A percentile compares a stretch with the other conserved stretches of the same genome.
Evolutionary conservation across 30 jellyfish, hydroid and myxozoan genomes (phyloP).

Genomic region (Chironex yamaguchii): DNA sequence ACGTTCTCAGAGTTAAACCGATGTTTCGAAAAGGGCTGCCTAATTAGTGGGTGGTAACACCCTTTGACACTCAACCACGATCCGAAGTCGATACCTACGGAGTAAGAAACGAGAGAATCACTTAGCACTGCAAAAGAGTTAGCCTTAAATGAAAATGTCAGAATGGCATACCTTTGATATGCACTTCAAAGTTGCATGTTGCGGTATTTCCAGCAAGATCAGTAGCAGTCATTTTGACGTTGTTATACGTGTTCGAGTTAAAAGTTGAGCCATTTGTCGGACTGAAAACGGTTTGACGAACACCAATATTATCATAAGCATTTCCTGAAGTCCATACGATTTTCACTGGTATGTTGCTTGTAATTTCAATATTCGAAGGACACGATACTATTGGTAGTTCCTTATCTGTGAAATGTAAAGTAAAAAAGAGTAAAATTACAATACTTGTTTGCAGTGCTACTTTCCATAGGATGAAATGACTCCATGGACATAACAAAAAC

Average conservation of each 20-base stretch:
- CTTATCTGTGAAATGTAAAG: conserved; percentile 56
- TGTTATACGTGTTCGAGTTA: conserved; percentile 72
- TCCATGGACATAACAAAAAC: too few relatives aligned
- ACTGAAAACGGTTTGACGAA: conserved; percentile 52
- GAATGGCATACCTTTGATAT: conserved; percentile 73
- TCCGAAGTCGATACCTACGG: too few relatives aligned
- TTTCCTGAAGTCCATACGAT: conserved; percentile 75
- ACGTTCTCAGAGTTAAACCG: too few relatives aligned
- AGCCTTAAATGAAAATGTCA: too few relatives aligned
- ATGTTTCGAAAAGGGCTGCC: too few relatives aligned
- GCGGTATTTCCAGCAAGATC: conserved; percentile 82
- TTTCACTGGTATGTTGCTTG: conserved; percentile 54
- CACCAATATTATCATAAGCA: conserved; percentile 73
- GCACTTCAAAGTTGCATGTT: conserved; percentile 83
- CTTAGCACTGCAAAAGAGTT: too few relatives aligned
- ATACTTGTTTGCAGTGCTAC: too few relatives aligned
- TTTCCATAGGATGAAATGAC: too few relatives aligned
- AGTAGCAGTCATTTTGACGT: conserved; percentile 68
- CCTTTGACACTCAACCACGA: too few relatives aligned
- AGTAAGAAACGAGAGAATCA: too few relatives aligned
- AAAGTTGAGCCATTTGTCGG: conserved; percentile 92
- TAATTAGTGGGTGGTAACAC: too few relatives aligned
- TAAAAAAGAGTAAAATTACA: not conserved
- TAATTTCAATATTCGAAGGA: conserved; percentile 80
- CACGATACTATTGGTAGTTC: conserved; percentile 84